Conservation (phyloP, 2,113 vertebrate species). For the Vimba vimba region DNA sequence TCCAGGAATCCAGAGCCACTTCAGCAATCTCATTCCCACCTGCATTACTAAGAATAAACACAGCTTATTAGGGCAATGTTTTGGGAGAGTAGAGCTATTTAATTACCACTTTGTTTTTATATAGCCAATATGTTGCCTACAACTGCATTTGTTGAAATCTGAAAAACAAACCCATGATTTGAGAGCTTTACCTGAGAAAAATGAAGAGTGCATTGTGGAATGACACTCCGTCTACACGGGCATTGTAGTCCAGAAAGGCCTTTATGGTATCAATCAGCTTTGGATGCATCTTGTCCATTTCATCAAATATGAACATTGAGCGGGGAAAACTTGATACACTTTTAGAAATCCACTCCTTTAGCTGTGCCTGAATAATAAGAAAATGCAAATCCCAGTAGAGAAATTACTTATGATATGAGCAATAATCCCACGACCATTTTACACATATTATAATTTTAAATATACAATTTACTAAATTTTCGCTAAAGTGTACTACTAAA, state of each 20-base stretch:
- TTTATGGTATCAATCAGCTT: not conserved
- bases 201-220: not conserved
- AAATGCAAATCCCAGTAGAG: not conserved
- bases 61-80: not conserved
- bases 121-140: not conserved
- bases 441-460: not conserved
- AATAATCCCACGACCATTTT: not conserved
- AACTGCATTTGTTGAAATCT: not conserved
- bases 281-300: slow-evolving; percentile 18
- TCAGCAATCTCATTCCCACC: not conserved
- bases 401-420: not conserved
- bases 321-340: not conserved
- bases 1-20: slow-evolving; percentile 18
- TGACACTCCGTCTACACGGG: not conserved
- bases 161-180: not conserved
- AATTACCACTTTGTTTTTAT: not conserved
- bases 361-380: not conserved
- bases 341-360: not conserved
- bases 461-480: not conserved
- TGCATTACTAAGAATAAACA: slow-evolving; percentile 18
- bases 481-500: no score
- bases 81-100: not conserved
- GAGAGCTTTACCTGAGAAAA: slow-evolving; percentile 9
- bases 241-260: not conserved
- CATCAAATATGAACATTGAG: slow-evolving; percentile 26